A percentile compares a stretch with the other conserved stretches of the same genome.
These are phyloP conservation scores for Orthonevra nobilis DNA, from an alignment of 2,888 invertebrate genomes.

Conservation along the genomic window DNA sequence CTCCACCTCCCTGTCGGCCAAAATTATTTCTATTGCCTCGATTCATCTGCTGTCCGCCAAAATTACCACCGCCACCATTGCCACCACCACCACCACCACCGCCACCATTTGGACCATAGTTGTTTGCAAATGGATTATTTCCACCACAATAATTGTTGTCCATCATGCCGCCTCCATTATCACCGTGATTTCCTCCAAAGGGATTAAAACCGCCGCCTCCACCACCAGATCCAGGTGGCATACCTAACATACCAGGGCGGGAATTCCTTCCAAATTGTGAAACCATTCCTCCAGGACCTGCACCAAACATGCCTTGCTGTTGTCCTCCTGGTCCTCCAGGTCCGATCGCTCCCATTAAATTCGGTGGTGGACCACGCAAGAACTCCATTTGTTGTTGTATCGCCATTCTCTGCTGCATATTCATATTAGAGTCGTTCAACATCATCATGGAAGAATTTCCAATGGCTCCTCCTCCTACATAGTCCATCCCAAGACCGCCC, in stretches of 20 bases:
- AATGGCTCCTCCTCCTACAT: conserved; percentile 43
- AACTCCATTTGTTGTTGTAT: conserved; percentile 75
- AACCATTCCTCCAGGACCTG: conserved; percentile 39
- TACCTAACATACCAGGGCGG: conserved; percentile 83
- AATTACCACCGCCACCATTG: conserved; percentile 42
- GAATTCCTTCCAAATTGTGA: conserved; percentile 77
- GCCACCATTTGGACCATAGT: conserved; percentile 28
- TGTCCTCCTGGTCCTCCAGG: conserved; percentile 15
- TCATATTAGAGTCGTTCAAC: conserved; percentile 53
- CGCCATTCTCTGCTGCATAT: conserved; percentile 29
- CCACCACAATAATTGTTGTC: conserved; percentile 71
- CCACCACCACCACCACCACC: conserved; percentile 17
- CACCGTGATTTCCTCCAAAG: conserved; percentile 80
- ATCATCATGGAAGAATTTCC: conserved; percentile 70
- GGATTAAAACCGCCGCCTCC: conserved; percentile 76
- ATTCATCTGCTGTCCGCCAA: conserved; percentile 76
- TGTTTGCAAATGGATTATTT: conserved; percentile 71
- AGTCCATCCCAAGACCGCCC: conserved; percentile 18
- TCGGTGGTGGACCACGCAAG: conserved; percentile 76
- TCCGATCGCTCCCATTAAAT: conserved; percentile 70
- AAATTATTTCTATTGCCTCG: conserved; percentile 71
- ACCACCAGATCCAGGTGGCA: conserved; percentile 81
- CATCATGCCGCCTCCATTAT: conserved; percentile 77
- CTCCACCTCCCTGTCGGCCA: conserved; percentile 26
- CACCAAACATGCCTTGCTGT: conserved; percentile 40